phyloP scores from a whole-genome alignment of 2,113 vertebrate species.

The Rallus limicola region DNA sequence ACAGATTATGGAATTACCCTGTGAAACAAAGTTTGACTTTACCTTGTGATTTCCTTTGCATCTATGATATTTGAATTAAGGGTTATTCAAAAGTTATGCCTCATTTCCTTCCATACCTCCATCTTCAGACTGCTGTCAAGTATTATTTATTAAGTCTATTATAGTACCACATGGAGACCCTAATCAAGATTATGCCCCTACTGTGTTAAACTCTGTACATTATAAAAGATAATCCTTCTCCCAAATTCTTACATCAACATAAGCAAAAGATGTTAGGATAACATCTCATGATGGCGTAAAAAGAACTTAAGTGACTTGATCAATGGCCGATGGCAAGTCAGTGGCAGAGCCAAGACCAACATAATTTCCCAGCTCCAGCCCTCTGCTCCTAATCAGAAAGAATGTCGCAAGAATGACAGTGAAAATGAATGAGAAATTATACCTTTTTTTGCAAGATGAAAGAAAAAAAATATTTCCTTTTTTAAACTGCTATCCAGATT shows the following conservation, averaged over 20 bases:
- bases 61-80: conserved; percentile 16
- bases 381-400: background rate
- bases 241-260: background rate
- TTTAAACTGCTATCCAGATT: background rate
- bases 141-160: conserved; percentile 63
- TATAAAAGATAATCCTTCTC: background rate
- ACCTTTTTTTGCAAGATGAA: background rate
- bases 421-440: background rate
- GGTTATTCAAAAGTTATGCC: conserved; percentile 30
- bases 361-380: background rate
- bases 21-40: conserved; percentile 16
- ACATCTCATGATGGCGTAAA: background rate
- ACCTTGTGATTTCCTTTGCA: background rate
- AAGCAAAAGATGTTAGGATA: background rate
- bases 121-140: conserved; percentile 36
- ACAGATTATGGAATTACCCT: background rate
- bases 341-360: background rate
- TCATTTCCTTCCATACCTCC: conserved; percentile 40
- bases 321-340: background rate
- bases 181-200: conserved; percentile 20
- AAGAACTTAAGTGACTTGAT: background rate
- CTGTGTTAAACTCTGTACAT: conserved; percentile 3
- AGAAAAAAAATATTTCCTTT: background rate
- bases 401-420: background rate
- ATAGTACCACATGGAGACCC: background rate